These are phyloP conservation scores for Autographa pulchrina DNA, from an alignment of 2,888 invertebrate genomes.

Conservation along the genomic window DNA sequence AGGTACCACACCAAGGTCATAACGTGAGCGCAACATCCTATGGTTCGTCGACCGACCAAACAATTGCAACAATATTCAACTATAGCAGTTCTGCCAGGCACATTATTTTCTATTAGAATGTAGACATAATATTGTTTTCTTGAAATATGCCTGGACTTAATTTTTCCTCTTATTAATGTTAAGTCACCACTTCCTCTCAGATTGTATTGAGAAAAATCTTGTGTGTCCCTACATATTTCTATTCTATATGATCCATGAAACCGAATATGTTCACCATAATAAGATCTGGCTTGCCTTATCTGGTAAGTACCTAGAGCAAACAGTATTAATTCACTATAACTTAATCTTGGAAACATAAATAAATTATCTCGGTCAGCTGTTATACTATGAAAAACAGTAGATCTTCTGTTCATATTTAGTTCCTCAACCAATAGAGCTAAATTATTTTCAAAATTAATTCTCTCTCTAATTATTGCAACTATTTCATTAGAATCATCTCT, in stretches of 20 bases:
- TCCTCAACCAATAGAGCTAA: not conserved
- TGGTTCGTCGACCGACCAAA: too few relatives aligned
- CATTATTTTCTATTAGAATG: too few relatives aligned
- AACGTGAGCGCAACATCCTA: too few relatives aligned
- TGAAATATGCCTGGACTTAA: too few relatives aligned
- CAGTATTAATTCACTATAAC: not conserved
- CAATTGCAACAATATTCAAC: too few relatives aligned
- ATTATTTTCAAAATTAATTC: conserved; percentile 2
- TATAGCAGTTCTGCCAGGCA: too few relatives aligned
- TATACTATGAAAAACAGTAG: not conserved
- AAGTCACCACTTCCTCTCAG: not conserved
- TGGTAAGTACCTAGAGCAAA: too few relatives aligned
- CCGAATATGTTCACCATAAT: too few relatives aligned
- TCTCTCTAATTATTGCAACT: not conserved
- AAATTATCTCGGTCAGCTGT: not conserved
- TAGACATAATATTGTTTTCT: too few relatives aligned
- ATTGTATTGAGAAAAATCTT: not conserved
- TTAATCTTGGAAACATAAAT: conserved; percentile 1
- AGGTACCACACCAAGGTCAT: too few relatives aligned
- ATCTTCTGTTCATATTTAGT: not conserved
- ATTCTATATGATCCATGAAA: conserved; percentile 1
- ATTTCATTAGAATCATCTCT: not conserved
- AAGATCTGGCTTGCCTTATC: too few relatives aligned
- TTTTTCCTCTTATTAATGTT: too few relatives aligned
- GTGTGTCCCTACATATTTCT: conserved; percentile 1